Percentiles rank a stretch among this genome's conserved stretches.
Evolutionary conservation across 2,888 invertebrate species (phyloP).

Genomic region (Agonopterix alstromeriana): DNA sequence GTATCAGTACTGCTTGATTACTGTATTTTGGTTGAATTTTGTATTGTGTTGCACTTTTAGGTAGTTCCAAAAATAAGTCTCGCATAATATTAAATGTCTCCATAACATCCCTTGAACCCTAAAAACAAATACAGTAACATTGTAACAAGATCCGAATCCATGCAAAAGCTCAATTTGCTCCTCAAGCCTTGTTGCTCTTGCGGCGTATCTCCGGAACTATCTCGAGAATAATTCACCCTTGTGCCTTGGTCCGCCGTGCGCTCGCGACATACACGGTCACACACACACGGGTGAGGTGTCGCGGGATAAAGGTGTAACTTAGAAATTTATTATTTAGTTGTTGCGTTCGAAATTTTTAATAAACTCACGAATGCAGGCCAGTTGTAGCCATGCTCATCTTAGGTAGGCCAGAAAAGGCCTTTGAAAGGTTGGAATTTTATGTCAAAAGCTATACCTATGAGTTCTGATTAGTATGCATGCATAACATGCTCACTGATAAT

Average conservation of each 20-base stretch:
- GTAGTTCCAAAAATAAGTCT: too few species aligned
- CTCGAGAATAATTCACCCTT: slow-evolving; percentile 58
- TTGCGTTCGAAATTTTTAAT: not conserved
- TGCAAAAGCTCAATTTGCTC: slow-evolving; percentile 58
- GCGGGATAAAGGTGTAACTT: not conserved
- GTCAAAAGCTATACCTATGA: too few species aligned
- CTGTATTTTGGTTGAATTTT: too few species aligned
- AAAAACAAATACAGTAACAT: not conserved
- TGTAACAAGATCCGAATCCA: slow-evolving; percentile 34
- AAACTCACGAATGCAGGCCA: too few species aligned
- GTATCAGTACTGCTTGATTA: too few species aligned
- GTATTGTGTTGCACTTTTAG: too few species aligned
- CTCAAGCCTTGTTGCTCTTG: slow-evolving; percentile 59
- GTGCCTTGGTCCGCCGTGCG: slow-evolving; percentile 25
- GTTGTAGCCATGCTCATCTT: too few species aligned
- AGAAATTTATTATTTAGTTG: not conserved
- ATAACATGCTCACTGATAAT: too few species aligned
- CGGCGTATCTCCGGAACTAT: slow-evolving; percentile 60
- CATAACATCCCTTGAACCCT: not conserved
- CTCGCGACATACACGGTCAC: slow-evolving; percentile 16
- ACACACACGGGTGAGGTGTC: slow-evolving; percentile 10
- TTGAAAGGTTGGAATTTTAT: too few species aligned
- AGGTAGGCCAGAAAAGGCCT: too few species aligned
- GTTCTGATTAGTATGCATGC: too few species aligned
- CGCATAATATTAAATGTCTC: not conserved